These are phyloP conservation scores for Heliothis subflexa DNA, from an alignment of 1,140 invertebrate genomes.

Conservation along the genomic window DNA sequence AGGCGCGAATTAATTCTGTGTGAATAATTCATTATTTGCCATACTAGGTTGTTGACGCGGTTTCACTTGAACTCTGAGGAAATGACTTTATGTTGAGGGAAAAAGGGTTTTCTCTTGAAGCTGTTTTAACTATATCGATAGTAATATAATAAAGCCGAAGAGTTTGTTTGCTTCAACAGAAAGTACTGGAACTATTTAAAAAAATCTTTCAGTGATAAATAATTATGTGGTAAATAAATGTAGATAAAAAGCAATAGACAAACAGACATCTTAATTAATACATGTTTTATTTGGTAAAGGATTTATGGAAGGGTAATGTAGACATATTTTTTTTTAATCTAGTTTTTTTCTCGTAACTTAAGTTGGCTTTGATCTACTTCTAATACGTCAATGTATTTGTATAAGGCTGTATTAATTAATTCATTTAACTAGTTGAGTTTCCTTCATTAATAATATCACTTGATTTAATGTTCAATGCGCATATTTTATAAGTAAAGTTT, in stretches of 20 bases:
- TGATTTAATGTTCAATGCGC: neutral
- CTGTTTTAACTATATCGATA: neutral
- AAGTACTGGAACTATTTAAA: too few species aligned
- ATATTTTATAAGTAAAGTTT: neutral
- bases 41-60: constrained; percentile 16
- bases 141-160: neutral
- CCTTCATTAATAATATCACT: neutral
- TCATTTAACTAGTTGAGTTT: neutral
- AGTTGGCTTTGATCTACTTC: constrained; percentile 10
- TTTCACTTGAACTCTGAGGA: neutral
- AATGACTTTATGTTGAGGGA: too few species aligned
- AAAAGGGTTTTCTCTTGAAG: neutral
- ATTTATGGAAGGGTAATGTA: too few species aligned
- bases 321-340: neutral
- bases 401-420: neutral
- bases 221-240: too few species aligned
- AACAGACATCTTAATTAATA: too few species aligned
- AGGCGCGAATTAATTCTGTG: constrained; percentile 17
- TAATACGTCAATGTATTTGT: neutral
- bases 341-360: neutral
- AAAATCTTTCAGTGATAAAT: too few species aligned
- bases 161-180: too few species aligned
- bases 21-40: constrained; percentile 27
- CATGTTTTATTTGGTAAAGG: too few species aligned
- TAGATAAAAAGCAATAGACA: too few species aligned